Conservation (phyloP, 2,888 invertebrate species). For the Serrognathus titanus region DNA sequence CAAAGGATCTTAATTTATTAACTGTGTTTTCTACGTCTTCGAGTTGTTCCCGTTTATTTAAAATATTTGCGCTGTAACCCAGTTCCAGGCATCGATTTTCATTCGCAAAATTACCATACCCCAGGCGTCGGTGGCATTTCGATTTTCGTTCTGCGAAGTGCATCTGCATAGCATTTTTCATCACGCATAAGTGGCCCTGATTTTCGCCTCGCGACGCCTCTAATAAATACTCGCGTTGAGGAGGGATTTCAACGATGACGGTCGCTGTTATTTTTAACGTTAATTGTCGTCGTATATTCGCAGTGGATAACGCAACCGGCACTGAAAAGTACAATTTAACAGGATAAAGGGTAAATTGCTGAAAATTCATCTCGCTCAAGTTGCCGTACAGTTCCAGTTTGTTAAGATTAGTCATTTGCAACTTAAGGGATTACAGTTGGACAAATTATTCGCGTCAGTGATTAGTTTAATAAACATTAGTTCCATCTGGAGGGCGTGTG, state of each 20-base stretch:
- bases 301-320: slow-evolving; percentile 24
- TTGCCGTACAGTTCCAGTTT: slow-evolving; percentile 38
- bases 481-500: slow-evolving; percentile 18
- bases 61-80: no score
- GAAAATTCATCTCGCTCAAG: slow-evolving; percentile 44
- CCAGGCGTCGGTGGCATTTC: no score
- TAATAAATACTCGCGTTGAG: background rate
- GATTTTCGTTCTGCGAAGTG: slow-evolving; percentile 25
- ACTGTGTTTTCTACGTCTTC: no score
- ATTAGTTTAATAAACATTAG: slow-evolving; percentile 47
- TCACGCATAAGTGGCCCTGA: slow-evolving; percentile 36
- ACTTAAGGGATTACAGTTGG: slow-evolving; percentile 42
- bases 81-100: no score
- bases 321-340: slow-evolving; percentile 27
- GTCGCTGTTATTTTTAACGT: background rate
- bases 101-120: no score
- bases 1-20: no score
- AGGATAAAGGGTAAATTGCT: slow-evolving; percentile 37
- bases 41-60: no score
- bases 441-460: slow-evolving; percentile 46
- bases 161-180: slow-evolving; percentile 40
- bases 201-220: slow-evolving; percentile 1
- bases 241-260: background rate
- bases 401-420: slow-evolving; percentile 46
- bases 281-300: slow-evolving; percentile 26